Base-by-base conservation (phyloP, 2,888 invertebrate species). In the Acanthosoma haemorrhoidale region DNA sequence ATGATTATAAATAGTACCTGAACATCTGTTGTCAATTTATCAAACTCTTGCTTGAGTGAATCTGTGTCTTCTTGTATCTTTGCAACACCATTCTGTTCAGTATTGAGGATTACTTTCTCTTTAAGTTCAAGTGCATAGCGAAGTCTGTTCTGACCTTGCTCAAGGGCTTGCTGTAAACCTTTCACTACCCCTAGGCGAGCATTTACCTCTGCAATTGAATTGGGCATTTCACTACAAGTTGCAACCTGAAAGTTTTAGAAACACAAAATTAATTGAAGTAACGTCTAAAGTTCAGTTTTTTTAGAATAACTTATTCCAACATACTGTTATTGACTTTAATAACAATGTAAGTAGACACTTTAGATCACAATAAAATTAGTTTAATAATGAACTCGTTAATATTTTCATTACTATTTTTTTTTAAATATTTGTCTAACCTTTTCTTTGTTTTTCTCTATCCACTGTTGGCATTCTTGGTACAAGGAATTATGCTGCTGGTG, bases 1-100 rank as follows among this genome's bases (percentile, higher is more conserved):
- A n/a, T n/a, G n/a, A n/a, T n/a, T 25, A 51, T n/a, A 13, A 51
- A 1, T 5, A 29, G 69, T 71, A 77, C 77, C 73, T 91, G 91
- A 16, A 94, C 86, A 77, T 94, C 93, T 29, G 84, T 83, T 61
- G 94, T 84, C 3, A 96, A 81, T 77, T 91, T 92, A 74, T 96
- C 96, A 79, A 96, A 94, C 79, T 96, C 95, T 76, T 88, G 86
- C 78, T 94, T 93, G 25, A 95, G 81, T 74, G 86, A 88, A 78
- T 94, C 94, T 0, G 94, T 94, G 76, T 94, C 94, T 78, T 96
- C 94, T 77, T 94, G 89, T 71, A 96, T 94, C 79, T 92, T 92
- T 0, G 88, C 87, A 0, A 92, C 92, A 0, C 96, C 96, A 66
- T 87, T 85, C 75, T 90, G 89, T 80, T 94, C 94, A 0, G 96